Evolutionary conservation across 2,113 vertebrate genomes (phyloP).

Genomic region (Larimichthys polyactis): DNA sequence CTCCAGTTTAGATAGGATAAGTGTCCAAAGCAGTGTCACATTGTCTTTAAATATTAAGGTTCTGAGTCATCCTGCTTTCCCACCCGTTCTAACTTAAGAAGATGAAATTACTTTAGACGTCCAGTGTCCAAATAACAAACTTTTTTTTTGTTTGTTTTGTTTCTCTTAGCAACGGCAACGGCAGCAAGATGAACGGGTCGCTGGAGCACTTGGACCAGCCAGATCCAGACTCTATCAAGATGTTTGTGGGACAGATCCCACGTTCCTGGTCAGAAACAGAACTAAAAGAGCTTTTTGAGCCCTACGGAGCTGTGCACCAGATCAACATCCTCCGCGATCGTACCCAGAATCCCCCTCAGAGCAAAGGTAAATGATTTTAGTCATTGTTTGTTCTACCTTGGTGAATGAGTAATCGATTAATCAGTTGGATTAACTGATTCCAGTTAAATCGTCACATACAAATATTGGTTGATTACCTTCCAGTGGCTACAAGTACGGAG

Average conservation of each 20-base stretch:
- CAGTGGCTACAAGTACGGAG: not conserved
- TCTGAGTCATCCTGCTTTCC: not conserved
- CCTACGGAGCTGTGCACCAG: slow-evolving; percentile 96
- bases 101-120: not conserved
- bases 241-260: slow-evolving; percentile 98
- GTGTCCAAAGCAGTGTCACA: not conserved
- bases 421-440: no score
- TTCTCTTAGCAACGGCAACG: slow-evolving; percentile 91
- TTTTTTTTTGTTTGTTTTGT: not conserved
- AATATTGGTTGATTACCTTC: not conserved
- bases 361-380: slow-evolving; percentile 89
- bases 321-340: slow-evolving; percentile 98
- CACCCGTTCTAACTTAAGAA: no score
- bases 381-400: not conserved
- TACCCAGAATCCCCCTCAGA: slow-evolving; percentile 98
- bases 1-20: not conserved
- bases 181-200: slow-evolving; percentile 98
- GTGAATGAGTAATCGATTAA: no score
- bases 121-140: not conserved
- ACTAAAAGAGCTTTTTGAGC: slow-evolving; percentile 99
- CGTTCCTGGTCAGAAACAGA: slow-evolving; percentile 97
- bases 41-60: not conserved
- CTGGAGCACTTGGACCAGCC: slow-evolving; percentile 98
- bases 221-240: slow-evolving; percentile 98
- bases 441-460: not conserved